phyloP scores from a whole-genome alignment of 1,140 invertebrate genomes.

The Trissolcus basalis region DNA sequence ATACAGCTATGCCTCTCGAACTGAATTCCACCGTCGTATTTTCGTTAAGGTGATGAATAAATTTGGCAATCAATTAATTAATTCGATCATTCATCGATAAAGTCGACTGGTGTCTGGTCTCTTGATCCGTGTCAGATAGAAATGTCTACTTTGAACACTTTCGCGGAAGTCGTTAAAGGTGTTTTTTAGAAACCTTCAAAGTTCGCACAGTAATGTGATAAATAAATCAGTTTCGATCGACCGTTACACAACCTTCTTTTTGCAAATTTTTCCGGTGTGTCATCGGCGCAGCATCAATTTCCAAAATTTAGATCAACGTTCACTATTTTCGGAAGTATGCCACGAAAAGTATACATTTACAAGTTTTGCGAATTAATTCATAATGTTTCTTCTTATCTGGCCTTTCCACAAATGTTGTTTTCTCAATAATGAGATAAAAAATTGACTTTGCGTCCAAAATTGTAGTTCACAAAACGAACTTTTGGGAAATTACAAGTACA shows the following conservation, averaged over 20 bases:
- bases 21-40: too few relatives aligned
- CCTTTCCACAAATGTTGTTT: too few relatives aligned
- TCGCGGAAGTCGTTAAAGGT: conserved; percentile 40
- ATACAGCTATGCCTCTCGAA: too few relatives aligned
- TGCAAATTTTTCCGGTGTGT: background rate
- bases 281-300: background rate
- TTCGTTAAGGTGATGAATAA: too few relatives aligned
- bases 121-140: background rate
- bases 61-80: background rate
- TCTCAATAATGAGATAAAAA: too few relatives aligned
- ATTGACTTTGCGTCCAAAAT: background rate
- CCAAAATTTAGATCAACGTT: too few relatives aligned
- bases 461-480: too few relatives aligned
- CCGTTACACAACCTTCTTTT: conserved; percentile 18
- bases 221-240: conserved; percentile 26
- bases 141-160: conserved; percentile 37
- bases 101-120: background rate
- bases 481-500: conserved; percentile 87
- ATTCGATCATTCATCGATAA: background rate
- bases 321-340: too few relatives aligned
- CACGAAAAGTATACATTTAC: too few relatives aligned
- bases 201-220: conserved; percentile 34
- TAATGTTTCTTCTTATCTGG: too few relatives aligned
- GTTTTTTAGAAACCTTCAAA: conserved; percentile 49
- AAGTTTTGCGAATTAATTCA: too few relatives aligned